phyloP scores from a whole-genome alignment of 2,888 invertebrate species.

The Campoletis raptor region DNA sequence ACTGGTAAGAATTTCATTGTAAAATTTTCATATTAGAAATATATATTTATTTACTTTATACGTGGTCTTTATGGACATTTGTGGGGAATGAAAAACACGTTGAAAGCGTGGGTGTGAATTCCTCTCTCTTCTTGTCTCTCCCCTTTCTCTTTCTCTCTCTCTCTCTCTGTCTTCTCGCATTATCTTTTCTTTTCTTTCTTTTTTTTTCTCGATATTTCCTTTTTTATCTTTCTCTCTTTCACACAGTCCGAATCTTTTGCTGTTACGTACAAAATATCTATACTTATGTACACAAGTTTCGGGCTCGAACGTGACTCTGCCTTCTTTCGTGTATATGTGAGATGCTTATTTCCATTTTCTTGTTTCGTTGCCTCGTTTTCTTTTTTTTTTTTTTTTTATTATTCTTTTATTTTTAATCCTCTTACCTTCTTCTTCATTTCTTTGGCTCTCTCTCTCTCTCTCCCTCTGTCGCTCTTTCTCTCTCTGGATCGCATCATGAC shows the following conservation, averaged over 20 bases:
- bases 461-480: conserved; percentile 10
- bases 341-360: conserved; percentile 67
- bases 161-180: conserved; percentile 76
- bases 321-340: conserved; percentile 49
- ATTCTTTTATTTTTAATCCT: conserved; percentile 51
- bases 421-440: conserved; percentile 58
- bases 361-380: conserved; percentile 44
- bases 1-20: neutral
- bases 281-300: conserved; percentile 52
- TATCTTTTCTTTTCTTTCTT: conserved; percentile 77
- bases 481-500: conserved; percentile 45
- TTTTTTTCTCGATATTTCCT: conserved; percentile 52
- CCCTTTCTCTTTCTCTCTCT: neutral
- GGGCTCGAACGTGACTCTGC: conserved; percentile 65
- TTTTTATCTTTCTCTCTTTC: conserved; percentile 44
- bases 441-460: conserved; percentile 60
- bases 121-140: conserved; percentile 66
- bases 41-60: conserved; percentile 25
- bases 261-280: conserved; percentile 32
- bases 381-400: conserved; percentile 53
- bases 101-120: conserved; percentile 83
- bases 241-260: conserved; percentile 25
- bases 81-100: conserved; percentile 78
- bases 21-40: conserved; percentile 12
- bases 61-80: conserved; percentile 19